Base-by-base conservation (phyloP, 2,113 vertebrate genomes). In the Phainopepla nitens region DNA sequence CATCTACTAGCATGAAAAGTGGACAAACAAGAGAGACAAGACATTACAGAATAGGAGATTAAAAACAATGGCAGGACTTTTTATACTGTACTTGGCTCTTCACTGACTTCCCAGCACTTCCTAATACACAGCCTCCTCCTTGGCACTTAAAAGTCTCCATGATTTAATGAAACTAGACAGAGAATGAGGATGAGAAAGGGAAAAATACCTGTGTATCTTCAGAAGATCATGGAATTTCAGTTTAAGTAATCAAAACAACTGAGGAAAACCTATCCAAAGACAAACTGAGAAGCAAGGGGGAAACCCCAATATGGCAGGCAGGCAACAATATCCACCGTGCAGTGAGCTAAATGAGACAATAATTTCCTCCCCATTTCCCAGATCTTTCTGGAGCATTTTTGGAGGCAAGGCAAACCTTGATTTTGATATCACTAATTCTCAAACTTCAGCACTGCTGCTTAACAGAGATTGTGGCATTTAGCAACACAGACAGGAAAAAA, bases 171-270 rank as follows among this genome's bases (percentile, higher is more conserved):
- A 58, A 23, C 9, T 16, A 42, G 25, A 45, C 13, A 44, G 53
- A 42, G 12, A n/a, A 41, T 0, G 4, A 89, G 42, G 31, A 39
- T 13, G 10, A 75, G 24, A 62, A 29, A 54, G 16, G 42, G 39
- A 36, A 64, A 11, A 27, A 12, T 1, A 60, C 28, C 31, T 17
- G 2, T 3, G 0, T 10, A 7, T 33, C 35, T 71, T n/a, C 11
- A 6, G 49, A 86, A 41, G n/a, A 57, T 13, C 7, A 58, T 0
- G 10, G 21, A 33, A 75, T 82, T 75, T 16, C 44, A 33, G 12
- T 25, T 13, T 51, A 23, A 68, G 60, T 39, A n/a, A 75, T 31
- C 39, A 31, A 79, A 53, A 22, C 20, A 53, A 44, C 19, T 5
- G 12, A 79, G 8, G 33, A 79, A 87, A 87, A 84, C 13, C 10